Evolutionary conservation across 1,140 invertebrate genomes (phyloP).

Genomic region (Drosophila aff.): DNA sequence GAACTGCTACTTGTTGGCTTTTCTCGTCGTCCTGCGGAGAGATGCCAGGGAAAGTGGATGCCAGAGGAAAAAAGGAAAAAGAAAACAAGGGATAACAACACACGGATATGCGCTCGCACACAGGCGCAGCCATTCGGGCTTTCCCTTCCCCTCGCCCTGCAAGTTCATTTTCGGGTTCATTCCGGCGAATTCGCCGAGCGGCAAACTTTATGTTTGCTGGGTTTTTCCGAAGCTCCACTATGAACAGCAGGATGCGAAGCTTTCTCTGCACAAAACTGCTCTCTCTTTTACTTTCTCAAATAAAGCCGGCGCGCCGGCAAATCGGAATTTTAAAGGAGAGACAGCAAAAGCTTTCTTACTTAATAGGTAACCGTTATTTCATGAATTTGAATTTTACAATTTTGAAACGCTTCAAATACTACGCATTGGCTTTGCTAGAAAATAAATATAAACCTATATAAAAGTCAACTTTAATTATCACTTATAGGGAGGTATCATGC

Average conservation of each 20-base stretch:
- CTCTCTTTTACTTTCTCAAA: background rate
- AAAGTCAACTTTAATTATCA: no score
- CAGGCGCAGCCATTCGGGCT: conserved; percentile 6
- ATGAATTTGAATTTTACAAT: background rate
- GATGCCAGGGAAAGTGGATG: conserved; percentile 23
- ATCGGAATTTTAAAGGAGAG: background rate
- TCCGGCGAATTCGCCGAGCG: conserved; percentile 60
- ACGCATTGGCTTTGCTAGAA: no score
- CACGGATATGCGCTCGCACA: conserved; percentile 31
- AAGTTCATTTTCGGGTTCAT: conserved; percentile 46
- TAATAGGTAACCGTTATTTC: background rate
- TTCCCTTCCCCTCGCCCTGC: background rate
- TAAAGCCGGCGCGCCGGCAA: conserved; percentile 24
- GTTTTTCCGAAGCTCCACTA: conserved; percentile 28
- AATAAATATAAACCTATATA: no score
- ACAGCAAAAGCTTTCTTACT: conserved; percentile 2
- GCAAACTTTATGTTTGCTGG: conserved; percentile 51
- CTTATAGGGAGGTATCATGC: no score
- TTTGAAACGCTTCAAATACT: background rate
- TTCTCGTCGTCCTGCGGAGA: conserved; percentile 32
- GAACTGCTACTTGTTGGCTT: conserved; percentile 50
- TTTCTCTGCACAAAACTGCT: conserved; percentile 11
- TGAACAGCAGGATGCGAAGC: conserved; percentile 20
- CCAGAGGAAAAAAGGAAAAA: background rate
- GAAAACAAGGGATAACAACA: conserved; percentile 42